A percentile compares a stretch with the other conserved stretches of the same genome.
phyloP scores from a whole-genome alignment of 2,113 vertebrate species.

The Oncorhynchus nerka region DNA sequence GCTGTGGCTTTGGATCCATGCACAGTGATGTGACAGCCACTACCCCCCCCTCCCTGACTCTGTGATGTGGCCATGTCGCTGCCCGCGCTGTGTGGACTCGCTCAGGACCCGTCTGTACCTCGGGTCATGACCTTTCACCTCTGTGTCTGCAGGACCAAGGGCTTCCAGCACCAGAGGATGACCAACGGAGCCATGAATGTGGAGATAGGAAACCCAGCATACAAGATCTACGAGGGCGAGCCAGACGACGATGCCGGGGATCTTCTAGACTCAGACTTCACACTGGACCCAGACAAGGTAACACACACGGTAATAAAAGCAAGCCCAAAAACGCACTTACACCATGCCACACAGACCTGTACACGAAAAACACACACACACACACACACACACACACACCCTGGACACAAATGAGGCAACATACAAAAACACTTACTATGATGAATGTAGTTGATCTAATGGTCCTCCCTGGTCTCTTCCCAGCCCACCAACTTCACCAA shows the following conservation, averaged over 20 bases:
- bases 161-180: conserved; percentile 97
- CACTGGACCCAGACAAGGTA: conserved; percentile 95
- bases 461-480: neutral
- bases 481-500: conserved; percentile 98
- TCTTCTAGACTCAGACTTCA: conserved; percentile 90
- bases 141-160: conserved; percentile 81
- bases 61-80: conserved; percentile 49
- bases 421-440: neutral
- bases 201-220: conserved; percentile 96
- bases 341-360: too few species aligned
- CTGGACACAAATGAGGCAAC: neutral
- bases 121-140: neutral
- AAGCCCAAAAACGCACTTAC: too few species aligned
- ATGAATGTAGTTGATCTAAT: conserved; percentile 5
- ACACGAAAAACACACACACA: too few species aligned
- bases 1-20: conserved; percentile 48
- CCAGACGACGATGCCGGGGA: conserved; percentile 91
- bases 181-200: conserved; percentile 96
- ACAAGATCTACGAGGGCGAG: conserved; percentile 97
- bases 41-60: conserved; percentile 7
- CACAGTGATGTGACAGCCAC: conserved; percentile 43
- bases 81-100: conserved; percentile 29
- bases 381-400: neutral
- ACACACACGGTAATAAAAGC: neutral
- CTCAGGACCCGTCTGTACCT: neutral